phyloP scores from a whole-genome alignment of 2,888 invertebrate species.

The Latrodectus elegans region DNA sequence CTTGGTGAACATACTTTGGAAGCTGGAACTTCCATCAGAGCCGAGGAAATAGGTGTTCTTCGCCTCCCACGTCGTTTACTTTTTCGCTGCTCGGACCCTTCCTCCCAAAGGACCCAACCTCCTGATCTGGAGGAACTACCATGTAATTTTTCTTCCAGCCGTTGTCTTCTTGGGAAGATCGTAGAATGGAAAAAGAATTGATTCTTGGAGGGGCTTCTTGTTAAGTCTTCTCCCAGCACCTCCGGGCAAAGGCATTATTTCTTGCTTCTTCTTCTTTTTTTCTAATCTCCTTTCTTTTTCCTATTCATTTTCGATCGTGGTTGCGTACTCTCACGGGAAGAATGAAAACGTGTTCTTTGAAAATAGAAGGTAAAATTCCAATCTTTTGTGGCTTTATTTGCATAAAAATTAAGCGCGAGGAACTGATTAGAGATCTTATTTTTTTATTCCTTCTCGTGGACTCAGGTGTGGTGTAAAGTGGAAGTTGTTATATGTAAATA shows the following conservation, averaged over 20 bases:
- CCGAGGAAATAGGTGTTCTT: slow-evolving; percentile 46
- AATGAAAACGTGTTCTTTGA: slow-evolving; percentile 50
- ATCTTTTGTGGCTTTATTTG: slow-evolving; percentile 42
- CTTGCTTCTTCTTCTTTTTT: neutral
- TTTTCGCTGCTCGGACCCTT: slow-evolving; percentile 4
- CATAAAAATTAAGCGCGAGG: slow-evolving; percentile 51
- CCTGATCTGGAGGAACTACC: slow-evolving; percentile 52
- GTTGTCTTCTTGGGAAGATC: slow-evolving; percentile 37
- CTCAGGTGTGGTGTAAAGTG: neutral
- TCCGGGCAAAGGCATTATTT: neutral
- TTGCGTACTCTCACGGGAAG: slow-evolving; percentile 37
- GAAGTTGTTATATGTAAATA: slow-evolving; percentile 18
- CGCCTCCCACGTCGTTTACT: slow-evolving; percentile 23
- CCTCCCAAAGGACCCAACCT: slow-evolving; percentile 47
- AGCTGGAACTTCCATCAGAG: slow-evolving; percentile 45
- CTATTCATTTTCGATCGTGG: slow-evolving; percentile 64
- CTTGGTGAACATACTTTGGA: neutral
- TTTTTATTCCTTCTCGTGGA: neutral
- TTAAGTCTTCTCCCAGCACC: slow-evolving; percentile 35
- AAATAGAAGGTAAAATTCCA: slow-evolving; percentile 16
- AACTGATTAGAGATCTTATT: slow-evolving; percentile 23
- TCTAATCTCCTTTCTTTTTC: slow-evolving; percentile 6
- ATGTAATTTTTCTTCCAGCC: slow-evolving; percentile 49
- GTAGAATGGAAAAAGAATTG: slow-evolving; percentile 66
- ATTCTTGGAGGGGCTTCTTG: slow-evolving; percentile 57